Conservation (phyloP, 2,888 invertebrate species). For the Volucella inflata region DNA sequence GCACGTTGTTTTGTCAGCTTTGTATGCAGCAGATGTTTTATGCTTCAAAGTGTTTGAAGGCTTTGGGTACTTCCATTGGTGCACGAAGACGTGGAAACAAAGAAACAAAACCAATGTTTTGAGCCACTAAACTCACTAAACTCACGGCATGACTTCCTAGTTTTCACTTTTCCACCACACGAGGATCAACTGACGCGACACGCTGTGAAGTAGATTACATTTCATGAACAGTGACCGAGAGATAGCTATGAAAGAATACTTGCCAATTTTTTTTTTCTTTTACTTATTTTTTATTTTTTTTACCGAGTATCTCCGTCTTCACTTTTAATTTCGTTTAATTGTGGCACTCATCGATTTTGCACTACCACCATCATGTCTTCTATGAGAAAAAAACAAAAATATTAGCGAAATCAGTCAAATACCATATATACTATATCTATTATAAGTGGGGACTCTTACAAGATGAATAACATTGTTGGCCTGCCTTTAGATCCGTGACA, state of each 20-base stretch:
- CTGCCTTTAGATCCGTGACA: constrained; percentile 10
- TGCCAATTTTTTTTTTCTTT: background rate
- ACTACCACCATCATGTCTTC: background rate
- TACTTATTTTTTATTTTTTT: background rate
- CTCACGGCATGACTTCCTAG: constrained; percentile 68
- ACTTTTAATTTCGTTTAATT: constrained; percentile 11
- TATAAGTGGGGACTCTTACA: too few species aligned
- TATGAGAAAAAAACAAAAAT: background rate
- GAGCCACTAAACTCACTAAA: constrained; percentile 40
- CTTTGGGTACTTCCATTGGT: constrained; percentile 13
- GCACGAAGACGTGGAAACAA: constrained; percentile 53
- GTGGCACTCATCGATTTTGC: constrained; percentile 10
- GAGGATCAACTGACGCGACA: background rate
- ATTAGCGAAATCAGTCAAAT: too few species aligned
- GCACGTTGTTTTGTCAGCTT: constrained; percentile 47
- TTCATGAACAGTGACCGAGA: constrained; percentile 26
- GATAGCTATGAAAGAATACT: constrained; percentile 11
- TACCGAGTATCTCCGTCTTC: background rate
- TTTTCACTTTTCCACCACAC: constrained; percentile 71
- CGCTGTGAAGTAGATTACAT: constrained; percentile 13
- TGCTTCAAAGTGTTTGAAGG: constrained; percentile 1
- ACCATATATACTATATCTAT: too few species aligned
- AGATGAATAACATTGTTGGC: constrained; percentile 12
- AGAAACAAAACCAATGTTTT: constrained; percentile 65
- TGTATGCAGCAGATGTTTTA: constrained; percentile 39